These are phyloP conservation scores for Microctenopoma lineatum DNA, from an alignment of 2,797 vertebrate genomes.

Conservation along the genomic window DNA sequence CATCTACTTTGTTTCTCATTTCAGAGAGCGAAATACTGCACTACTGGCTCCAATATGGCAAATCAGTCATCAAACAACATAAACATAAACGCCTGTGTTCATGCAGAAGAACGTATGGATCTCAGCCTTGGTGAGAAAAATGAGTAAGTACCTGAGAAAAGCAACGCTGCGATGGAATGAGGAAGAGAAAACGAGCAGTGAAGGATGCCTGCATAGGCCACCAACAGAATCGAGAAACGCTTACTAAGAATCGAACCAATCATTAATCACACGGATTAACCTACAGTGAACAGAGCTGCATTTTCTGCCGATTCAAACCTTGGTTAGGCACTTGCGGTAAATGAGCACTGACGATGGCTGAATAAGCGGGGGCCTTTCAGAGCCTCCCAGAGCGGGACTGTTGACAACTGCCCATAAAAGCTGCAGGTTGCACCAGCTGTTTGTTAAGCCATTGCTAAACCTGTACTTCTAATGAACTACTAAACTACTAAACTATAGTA, in stretches of 20 bases:
- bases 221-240: conserved; percentile 6
- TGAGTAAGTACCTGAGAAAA: conserved; percentile 80
- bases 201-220: conserved; percentile 25
- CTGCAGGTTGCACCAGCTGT: conserved; percentile 26
- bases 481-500: neutral
- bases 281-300: conserved; percentile 35
- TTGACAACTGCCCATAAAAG: neutral
- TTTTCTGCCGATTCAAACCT: conserved; percentile 60
- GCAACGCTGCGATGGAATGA: conserved; percentile 54
- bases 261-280: conserved; percentile 28
- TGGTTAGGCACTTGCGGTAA: conserved; percentile 86
- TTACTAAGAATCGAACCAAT: conserved; percentile 16
- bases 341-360: conserved; percentile 62
- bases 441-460: conserved; percentile 15
- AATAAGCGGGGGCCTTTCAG: conserved; percentile 42
- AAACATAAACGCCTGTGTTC: conserved; percentile 56
- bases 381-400: conserved; percentile 17
- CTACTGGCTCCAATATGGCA: conserved; percentile 50
- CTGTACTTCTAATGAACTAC: neutral
- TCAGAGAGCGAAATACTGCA: conserved; percentile 59
- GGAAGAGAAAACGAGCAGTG: conserved; percentile 17
- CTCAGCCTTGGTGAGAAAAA: conserved; percentile 66
- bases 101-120: conserved; percentile 68
- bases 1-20: conserved; percentile 53
- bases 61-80: conserved; percentile 47